Conservation (phyloP, 2,113 vertebrate genomes). For the Austrofundulus limnaeus region DNA sequence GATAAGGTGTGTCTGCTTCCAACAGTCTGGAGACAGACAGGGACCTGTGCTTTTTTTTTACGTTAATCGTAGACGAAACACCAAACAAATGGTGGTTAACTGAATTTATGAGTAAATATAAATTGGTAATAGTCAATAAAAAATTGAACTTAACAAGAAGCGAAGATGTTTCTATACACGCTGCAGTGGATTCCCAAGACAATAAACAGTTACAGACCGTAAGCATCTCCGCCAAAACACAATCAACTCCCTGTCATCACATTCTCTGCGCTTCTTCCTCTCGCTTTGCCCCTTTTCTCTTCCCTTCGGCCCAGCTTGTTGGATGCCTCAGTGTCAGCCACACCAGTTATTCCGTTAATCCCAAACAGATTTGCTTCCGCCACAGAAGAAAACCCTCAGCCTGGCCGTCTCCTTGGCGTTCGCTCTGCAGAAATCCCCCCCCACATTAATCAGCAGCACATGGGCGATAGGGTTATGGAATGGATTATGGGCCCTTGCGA, state of each 20-base stretch:
- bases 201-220: conserved; percentile 47
- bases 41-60: conserved; percentile 59
- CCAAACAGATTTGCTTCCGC: conserved; percentile 81
- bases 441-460: conserved; percentile 78
- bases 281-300: conserved; percentile 22
- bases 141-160: not conserved
- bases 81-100: not conserved
- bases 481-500: conserved; percentile 74
- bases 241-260: conserved; percentile 65
- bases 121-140: conserved; percentile 3
- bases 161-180: conserved; percentile 19
- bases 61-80: conserved; percentile 39
- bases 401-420: conserved; percentile 74
- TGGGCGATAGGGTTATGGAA: conserved; percentile 80
- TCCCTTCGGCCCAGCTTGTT: conserved; percentile 56
- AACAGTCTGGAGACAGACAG: conserved; percentile 41
- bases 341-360: conserved; percentile 80
- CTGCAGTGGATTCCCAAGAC: conserved; percentile 28
- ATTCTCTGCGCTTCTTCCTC: conserved; percentile 39
- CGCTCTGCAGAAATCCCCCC: conserved; percentile 70
- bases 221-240: conserved; percentile 62
- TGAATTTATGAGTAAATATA: conserved; percentile 18
- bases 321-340: conserved; percentile 73
- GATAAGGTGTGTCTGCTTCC: conserved; percentile 60
- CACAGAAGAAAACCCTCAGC: conserved; percentile 76